Evolutionary conservation across 2,113 vertebrate species (phyloP), one percentile per base, ranked within the genome.

Genomic region (Muscicapa adusta): DNA sequence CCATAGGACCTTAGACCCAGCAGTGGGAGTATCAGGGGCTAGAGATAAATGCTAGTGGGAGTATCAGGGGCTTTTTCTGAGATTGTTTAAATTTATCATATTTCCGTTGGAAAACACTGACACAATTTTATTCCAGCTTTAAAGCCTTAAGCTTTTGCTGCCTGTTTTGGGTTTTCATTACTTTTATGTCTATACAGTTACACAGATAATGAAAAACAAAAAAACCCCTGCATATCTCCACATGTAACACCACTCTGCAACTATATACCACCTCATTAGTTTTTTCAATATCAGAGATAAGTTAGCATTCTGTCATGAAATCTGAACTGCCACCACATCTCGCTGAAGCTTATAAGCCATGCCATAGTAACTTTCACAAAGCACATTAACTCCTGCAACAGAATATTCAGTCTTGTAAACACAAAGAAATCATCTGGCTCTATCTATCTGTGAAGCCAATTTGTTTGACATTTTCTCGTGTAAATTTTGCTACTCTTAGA

Each of bases 221-320:
- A 57, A 80, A 94, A 95, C 50, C 67, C 80, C 67, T 95, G 76
- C 56, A 22, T 66, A 91, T 91, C 67, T 29, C 42, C 71, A 19
- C 53, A 58, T 72, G 67, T 92, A 89, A 87, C 71, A 63, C 61
- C 1, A 0, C 36, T 80, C 43, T 91, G 79, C 78, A 93, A 53
- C 85, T 91, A 86, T 96, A 93, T 89, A 86, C 80, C 89, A 96
- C 94, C 88, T 94, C 91, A 93, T 96, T 97, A 94, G 75, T 75
- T 94, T 96, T 87, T 95, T 85, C 81, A 84, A 38, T 81, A 92
- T 84, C 76, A 74, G 66, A 93, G 91, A 85, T 94, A 96, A 94
- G 53, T 91, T 92, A 93, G 56, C 60, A 74, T 91, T 95, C 94
- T 93, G 92, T 95, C 89, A 75, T 85, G 88, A 96, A 95, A 96